Evolutionary conservation across 2,113 vertebrate species (phyloP).

Genomic region (Forbesichthys agassizii): DNA sequence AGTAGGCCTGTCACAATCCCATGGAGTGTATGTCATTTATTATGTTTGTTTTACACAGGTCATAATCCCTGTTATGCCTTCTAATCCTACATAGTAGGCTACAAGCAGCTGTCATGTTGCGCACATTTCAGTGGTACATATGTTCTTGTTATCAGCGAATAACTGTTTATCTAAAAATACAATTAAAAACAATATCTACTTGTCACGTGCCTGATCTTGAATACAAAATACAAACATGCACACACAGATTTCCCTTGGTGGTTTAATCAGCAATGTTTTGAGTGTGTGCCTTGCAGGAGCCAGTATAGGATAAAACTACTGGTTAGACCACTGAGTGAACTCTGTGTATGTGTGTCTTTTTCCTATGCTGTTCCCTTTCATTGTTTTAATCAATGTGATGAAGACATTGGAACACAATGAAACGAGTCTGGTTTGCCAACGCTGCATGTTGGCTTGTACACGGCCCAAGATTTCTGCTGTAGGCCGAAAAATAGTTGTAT

Average conservation of each 20-base stretch:
- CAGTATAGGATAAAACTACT: background rate
- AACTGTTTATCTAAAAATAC: background rate
- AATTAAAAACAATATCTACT: background rate
- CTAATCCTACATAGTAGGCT: no score
- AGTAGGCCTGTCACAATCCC: background rate
- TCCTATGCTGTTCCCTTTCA: no score
- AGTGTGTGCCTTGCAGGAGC: background rate
- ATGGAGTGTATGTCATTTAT: background rate
- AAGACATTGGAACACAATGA: no score
- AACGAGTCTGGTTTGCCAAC: no score
- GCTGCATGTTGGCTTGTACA: no score
- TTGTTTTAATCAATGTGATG: no score
- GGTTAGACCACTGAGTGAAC: no score
- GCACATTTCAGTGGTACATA: slow-evolving; percentile 9
- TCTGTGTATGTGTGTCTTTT: no score
- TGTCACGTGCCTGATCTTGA: background rate
- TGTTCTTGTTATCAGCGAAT: background rate
- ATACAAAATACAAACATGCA: background rate
- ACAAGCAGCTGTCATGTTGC: background rate
- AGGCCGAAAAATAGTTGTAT: no score
- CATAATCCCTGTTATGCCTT: background rate
- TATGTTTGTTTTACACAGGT: slow-evolving; percentile 11
- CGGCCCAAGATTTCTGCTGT: no score
- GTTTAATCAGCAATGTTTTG: background rate
- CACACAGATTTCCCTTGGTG: background rate